Evolutionary conservation across 2,888 invertebrate species (phyloP).

Genomic region (Synergus laeviventris): DNA sequence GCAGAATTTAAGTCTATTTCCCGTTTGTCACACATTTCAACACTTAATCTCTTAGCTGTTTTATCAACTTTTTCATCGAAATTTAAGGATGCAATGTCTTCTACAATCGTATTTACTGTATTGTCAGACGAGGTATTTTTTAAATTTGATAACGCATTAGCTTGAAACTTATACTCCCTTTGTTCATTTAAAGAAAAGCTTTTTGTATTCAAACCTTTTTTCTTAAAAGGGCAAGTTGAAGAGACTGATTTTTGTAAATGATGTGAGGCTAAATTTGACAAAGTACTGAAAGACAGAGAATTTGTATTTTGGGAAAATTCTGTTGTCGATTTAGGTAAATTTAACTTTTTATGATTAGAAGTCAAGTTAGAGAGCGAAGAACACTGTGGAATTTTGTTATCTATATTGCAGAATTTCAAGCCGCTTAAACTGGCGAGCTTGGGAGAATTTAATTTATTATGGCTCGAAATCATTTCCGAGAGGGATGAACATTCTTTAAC

Average conservation of each 20-base stretch:
- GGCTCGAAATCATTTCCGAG: not conserved
- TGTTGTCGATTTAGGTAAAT: constrained; percentile 28
- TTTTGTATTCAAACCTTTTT: not conserved
- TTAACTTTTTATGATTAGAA: constrained; percentile 36
- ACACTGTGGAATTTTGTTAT: constrained; percentile 10
- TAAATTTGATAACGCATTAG: constrained; percentile 1
- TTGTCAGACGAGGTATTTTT: constrained; percentile 32
- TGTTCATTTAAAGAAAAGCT: not conserved
- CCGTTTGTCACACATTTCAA: constrained; percentile 55
- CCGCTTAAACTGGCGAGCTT: not conserved
- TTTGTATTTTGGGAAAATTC: constrained; percentile 36
- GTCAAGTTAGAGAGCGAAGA: constrained; percentile 43
- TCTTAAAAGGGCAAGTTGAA: not conserved
- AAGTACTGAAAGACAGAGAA: constrained; percentile 59
- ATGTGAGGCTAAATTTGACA: constrained; percentile 68
- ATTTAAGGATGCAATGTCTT: constrained; percentile 16
- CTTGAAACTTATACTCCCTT: not conserved
- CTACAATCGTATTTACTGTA: not conserved
- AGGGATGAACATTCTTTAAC: not conserved
- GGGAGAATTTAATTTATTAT: not conserved
- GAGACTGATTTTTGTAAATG: constrained; percentile 59
- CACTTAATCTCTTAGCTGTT: constrained; percentile 13
- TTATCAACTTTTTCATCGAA: constrained; percentile 42
- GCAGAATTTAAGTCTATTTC: constrained; percentile 76
- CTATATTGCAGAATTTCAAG: not conserved